phyloP scores from a whole-genome alignment of 2,113 vertebrate genomes.

The Pelecanus crispus region DNA sequence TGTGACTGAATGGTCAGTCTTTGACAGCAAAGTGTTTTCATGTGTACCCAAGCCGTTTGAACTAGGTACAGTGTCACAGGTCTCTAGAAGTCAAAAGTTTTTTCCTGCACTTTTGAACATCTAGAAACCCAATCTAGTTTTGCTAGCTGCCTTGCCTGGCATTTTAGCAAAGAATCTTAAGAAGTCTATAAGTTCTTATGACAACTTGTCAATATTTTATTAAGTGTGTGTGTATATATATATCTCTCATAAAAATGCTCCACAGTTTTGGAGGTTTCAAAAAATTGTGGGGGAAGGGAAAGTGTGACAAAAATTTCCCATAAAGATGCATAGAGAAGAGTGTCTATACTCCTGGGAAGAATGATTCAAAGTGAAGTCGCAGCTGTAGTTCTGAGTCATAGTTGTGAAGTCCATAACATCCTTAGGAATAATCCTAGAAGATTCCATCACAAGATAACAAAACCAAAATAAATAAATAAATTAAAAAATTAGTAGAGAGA shows the following conservation, averaged over 20 bases:
- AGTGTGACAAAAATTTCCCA: not conserved
- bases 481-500: not conserved
- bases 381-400: not conserved
- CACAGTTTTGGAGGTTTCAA: not conserved
- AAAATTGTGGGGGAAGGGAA: not conserved
- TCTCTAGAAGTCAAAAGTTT: not conserved
- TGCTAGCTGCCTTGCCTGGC: not conserved
- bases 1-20: not conserved
- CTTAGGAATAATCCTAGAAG: not conserved
- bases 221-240: not conserved
- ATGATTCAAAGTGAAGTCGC: not conserved
- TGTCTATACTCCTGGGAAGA: not conserved
- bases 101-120: not conserved
- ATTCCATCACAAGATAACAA: not conserved
- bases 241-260: not conserved
- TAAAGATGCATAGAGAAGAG: not conserved
- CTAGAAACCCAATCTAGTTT: not conserved
- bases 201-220: not conserved
- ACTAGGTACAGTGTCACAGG: not conserved
- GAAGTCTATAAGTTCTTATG: not conserved
- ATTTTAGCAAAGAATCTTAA: not conserved
- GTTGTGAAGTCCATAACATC: not conserved
- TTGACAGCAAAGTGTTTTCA: not conserved
- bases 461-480: accelerated
- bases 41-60: not conserved